These are phyloP conservation scores for Anoplophora glabripennis DNA, from an alignment of 1,140 invertebrate genomes.

Conservation along the genomic window DNA sequence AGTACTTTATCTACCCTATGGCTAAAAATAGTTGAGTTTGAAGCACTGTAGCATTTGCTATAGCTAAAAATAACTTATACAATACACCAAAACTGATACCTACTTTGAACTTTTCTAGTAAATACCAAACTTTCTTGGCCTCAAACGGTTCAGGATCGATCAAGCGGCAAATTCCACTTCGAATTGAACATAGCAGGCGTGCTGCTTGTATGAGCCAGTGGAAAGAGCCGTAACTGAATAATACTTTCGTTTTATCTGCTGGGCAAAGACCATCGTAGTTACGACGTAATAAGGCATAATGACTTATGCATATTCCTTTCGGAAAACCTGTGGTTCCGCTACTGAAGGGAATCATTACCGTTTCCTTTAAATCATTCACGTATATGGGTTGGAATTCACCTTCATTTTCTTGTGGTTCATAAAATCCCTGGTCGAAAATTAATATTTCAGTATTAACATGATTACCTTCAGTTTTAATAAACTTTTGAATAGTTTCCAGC, in stretches of 20 bases:
- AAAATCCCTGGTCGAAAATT: slow-evolving; percentile 14
- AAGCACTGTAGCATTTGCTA: too few relatives aligned
- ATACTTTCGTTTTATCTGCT: background rate
- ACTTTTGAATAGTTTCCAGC: slow-evolving; percentile 23
- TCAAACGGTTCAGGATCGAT: slow-evolving; percentile 31
- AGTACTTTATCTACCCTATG: too few relatives aligned
- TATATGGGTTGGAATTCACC: slow-evolving; percentile 22
- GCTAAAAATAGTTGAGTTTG: too few relatives aligned
- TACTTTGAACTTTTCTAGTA: slow-evolving; percentile 38
- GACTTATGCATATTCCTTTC: slow-evolving; percentile 74
- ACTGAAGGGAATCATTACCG: slow-evolving; percentile 54
- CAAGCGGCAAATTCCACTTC: slow-evolving; percentile 18
- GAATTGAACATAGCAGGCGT: slow-evolving; percentile 18
- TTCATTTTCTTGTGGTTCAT: slow-evolving; percentile 24
- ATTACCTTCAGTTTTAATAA: slow-evolving; percentile 25
- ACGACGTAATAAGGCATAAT: slow-evolving; percentile 50
- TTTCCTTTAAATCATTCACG: slow-evolving; percentile 34
- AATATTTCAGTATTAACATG: too few relatives aligned
- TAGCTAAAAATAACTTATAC: too few relatives aligned
- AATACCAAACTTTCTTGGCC: slow-evolving; percentile 30
- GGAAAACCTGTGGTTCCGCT: slow-evolving; percentile 78
- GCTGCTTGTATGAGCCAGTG: slow-evolving; percentile 42
- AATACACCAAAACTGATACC: too few relatives aligned
- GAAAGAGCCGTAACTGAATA: slow-evolving; percentile 37
- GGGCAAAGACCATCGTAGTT: background rate